Conservation (phyloP, 2,888 invertebrate genomes). For the Pediacus dermestoides region DNA sequence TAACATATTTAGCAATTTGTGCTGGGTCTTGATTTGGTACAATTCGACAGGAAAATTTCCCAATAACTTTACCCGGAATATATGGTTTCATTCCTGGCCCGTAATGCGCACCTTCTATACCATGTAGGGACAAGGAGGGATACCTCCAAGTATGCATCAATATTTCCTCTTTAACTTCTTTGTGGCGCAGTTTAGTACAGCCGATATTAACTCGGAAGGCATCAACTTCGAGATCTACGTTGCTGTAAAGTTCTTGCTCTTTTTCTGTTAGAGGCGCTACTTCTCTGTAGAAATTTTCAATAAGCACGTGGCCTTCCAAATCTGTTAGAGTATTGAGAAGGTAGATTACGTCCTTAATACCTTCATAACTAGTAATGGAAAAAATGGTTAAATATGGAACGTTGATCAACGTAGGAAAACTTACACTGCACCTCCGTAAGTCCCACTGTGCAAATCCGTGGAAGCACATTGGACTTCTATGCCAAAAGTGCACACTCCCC, state of each 20-base stretch:
- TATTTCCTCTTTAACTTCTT: slow-evolving; percentile 75
- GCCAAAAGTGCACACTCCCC: slow-evolving; percentile 90
- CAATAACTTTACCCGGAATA: slow-evolving; percentile 87
- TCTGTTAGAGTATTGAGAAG: slow-evolving; percentile 81
- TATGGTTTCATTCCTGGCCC: slow-evolving; percentile 94
- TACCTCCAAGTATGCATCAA: slow-evolving; percentile 95
- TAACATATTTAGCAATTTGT: slow-evolving; percentile 76
- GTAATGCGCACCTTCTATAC: slow-evolving; percentile 86
- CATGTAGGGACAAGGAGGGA: slow-evolving; percentile 91
- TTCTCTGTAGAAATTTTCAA: slow-evolving; percentile 79
- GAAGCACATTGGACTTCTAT: slow-evolving; percentile 82
- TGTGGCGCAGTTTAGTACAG: slow-evolving; percentile 64
- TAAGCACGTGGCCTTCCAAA: slow-evolving; percentile 78
- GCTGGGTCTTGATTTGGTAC: slow-evolving; percentile 92
- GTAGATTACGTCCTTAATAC: slow-evolving; percentile 87
- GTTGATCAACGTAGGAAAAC: no score
- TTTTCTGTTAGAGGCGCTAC: slow-evolving; percentile 68
- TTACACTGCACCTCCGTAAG: slow-evolving; percentile 91
- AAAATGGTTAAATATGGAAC: not conserved
- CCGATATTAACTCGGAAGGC: slow-evolving; percentile 75
- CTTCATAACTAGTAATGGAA: slow-evolving; percentile 62
- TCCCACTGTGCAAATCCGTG: slow-evolving; percentile 94
- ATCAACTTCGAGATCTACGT: slow-evolving; percentile 81
- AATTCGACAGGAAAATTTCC: slow-evolving; percentile 94
- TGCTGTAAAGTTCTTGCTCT: slow-evolving; percentile 70